Percentiles rank a stretch among this genome's conserved stretches.
Evolutionary conservation across 2,888 invertebrate species (phyloP).

Genomic region (Plemyria rubiginata): DNA sequence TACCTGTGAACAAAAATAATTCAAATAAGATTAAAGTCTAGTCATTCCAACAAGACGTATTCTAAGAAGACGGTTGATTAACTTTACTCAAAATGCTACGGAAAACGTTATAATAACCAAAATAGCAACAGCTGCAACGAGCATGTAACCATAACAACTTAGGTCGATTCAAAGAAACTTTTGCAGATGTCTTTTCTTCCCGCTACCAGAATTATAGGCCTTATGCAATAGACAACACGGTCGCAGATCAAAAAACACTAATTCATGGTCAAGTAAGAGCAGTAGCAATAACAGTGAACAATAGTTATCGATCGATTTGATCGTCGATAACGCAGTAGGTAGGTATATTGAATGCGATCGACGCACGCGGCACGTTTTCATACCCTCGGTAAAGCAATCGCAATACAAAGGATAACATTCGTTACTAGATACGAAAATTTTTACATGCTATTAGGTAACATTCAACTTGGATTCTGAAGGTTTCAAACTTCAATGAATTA

Average conservation of each 20-base stretch:
- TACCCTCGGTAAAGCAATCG: slow-evolving; percentile 5
- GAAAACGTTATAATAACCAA: background rate
- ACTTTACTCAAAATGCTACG: background rate
- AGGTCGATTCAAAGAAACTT: slow-evolving; percentile 15
- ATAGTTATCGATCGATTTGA: slow-evolving; percentile 66
- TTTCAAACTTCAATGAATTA: too few species aligned
- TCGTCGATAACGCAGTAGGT: slow-evolving; percentile 57
- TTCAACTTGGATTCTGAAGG: too few species aligned
- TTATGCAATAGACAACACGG: background rate
- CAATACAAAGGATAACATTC: background rate
- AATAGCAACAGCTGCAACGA: slow-evolving; percentile 12
- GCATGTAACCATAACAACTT: slow-evolving; percentile 16
- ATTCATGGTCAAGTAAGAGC: slow-evolving; percentile 41
- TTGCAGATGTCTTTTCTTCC: slow-evolving; percentile 18
- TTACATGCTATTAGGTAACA: background rate
- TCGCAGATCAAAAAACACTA: slow-evolving; percentile 26
- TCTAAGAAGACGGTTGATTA: slow-evolving; percentile 9
- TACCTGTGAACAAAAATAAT: slow-evolving; percentile 17
- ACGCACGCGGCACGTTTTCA: slow-evolving; percentile 46
- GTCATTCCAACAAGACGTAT: slow-evolving; percentile 4
- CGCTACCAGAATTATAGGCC: background rate
- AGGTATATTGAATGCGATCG: slow-evolving; percentile 40
- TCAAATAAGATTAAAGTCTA: background rate
- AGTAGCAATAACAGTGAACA: slow-evolving; percentile 65
- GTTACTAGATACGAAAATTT: background rate